Evolutionary conservation across 2,113 vertebrate species (phyloP).

Genomic region (Montifringilla adamsi): DNA sequence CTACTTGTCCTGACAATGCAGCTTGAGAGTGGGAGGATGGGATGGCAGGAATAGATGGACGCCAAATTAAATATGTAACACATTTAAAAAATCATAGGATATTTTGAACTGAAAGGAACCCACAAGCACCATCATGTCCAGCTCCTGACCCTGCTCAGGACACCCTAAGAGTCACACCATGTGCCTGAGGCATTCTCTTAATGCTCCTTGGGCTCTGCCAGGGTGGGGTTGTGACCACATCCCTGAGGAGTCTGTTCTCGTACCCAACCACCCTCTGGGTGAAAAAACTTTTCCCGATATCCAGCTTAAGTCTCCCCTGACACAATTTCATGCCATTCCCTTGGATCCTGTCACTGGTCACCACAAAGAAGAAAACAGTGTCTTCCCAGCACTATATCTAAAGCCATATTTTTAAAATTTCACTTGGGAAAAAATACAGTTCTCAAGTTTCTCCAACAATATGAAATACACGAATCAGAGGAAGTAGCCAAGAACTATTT

Average conservation of each 20-base stretch:
- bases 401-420: background rate
- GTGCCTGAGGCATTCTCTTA: background rate
- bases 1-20: background rate
- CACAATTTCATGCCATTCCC: background rate
- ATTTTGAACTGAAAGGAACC: background rate
- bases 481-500: background rate
- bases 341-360: background rate
- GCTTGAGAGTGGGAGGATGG: background rate
- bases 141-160: background rate
- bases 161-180: background rate
- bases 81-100: background rate
- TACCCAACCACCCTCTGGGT: background rate
- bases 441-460: background rate
- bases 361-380: background rate
- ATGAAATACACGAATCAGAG: background rate
- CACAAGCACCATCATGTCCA: background rate
- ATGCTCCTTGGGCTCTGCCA: fast-evolving
- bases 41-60: no score
- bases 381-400: background rate
- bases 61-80: background rate
- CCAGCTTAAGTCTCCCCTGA: background rate
- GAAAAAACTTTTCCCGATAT: background rate
- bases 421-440: background rate
- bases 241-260: background rate
- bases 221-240: background rate